Conservation (phyloP, 2,113 vertebrate species). For the Scartelaos histophorus region DNA sequence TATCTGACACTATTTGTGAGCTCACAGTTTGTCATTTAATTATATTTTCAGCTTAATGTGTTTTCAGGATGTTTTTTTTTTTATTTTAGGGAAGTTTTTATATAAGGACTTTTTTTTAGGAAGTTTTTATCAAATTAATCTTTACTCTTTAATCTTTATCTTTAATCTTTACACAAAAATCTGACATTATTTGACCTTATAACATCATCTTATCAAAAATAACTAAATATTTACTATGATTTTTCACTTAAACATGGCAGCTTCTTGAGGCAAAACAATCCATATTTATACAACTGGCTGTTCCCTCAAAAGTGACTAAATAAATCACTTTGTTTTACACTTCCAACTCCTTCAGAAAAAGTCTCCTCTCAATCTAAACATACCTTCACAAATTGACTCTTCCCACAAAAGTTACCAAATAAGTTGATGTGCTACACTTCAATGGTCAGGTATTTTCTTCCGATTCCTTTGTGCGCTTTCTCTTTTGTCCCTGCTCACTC, state of each 20-base stretch:
- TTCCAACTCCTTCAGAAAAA: not conserved
- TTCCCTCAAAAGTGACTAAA: not conserved
- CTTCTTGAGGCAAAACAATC: not conserved
- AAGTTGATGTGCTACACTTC: conserved; percentile 68
- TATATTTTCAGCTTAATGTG: not conserved
- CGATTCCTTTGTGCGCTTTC: conserved; percentile 59
- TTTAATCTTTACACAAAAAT: too few species aligned
- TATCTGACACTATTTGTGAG: not conserved
- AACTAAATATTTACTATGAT: not conserved
- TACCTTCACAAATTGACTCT: conserved; percentile 27
- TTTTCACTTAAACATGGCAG: not conserved
- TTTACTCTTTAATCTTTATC: too few species aligned
- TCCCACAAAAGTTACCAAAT: conserved; percentile 57
- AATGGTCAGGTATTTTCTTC: conserved; percentile 70
- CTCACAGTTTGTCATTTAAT: not conserved
- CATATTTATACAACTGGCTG: too few species aligned
- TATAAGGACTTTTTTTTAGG: too few species aligned
- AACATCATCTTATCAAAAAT: not conserved
- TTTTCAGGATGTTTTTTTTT: not conserved
- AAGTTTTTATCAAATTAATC: too few species aligned
- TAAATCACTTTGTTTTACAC: not conserved
- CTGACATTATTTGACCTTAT: not conserved
- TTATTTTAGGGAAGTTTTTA: too few species aligned
- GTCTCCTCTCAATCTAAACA: not conserved
- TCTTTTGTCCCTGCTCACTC: conserved; percentile 77